Conservation (phyloP, 2,888 invertebrate species). For the Amiota communis region DNA sequence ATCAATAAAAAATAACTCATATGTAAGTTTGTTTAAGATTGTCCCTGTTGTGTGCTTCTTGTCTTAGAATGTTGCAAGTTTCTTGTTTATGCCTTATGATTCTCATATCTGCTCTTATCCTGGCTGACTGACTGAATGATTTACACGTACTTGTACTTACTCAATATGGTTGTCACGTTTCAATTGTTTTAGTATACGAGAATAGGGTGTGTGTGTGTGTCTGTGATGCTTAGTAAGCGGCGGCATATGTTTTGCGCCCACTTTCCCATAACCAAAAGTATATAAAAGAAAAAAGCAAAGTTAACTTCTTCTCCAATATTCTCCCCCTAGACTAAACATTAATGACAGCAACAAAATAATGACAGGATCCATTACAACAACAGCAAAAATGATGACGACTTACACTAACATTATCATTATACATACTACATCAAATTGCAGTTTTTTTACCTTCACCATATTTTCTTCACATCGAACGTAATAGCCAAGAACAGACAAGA, state of each 20-base stretch:
- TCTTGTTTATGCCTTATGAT: not conserved
- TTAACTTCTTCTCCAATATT: not conserved
- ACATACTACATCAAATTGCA: slow-evolving; percentile 14
- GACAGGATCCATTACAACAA: not conserved
- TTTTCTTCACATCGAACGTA: no score
- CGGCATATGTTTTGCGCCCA: no score
- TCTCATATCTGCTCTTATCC: not conserved
- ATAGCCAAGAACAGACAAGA: no score
- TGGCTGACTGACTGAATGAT: no score
- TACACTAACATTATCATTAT: slow-evolving; percentile 20
- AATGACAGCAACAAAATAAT: no score
- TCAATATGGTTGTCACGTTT: slow-evolving; percentile 19
- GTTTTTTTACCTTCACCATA: not conserved
- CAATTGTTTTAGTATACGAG: slow-evolving; percentile 14
- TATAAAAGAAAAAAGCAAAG: not conserved
- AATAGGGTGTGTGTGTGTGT: not conserved
- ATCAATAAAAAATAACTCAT: slow-evolving; percentile 25
- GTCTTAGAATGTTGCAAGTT: no score
- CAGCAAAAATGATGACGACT: not conserved
- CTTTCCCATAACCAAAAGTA: not conserved
- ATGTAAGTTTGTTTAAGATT: slow-evolving; percentile 5
- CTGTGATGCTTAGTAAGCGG: no score
- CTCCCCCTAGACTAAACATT: no score
- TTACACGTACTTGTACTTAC: no score
- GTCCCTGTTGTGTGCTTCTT: no score